Base-by-base conservation (phyloP, 2,797 vertebrate species). In the Smutsia temminckii region DNA sequence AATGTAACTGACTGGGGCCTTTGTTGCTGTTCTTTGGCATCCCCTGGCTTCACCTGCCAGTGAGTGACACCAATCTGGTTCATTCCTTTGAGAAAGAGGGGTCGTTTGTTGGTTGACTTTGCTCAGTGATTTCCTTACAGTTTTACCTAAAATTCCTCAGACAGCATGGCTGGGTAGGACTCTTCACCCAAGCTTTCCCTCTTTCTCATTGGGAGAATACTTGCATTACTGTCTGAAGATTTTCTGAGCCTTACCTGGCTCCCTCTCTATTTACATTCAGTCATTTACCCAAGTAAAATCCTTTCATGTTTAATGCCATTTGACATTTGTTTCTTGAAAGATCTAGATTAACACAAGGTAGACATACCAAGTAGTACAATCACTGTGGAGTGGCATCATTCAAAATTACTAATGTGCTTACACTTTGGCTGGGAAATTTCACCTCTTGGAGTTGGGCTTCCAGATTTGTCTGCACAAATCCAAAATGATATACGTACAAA, bases 321-420 rank as follows among this genome's bases (percentile, higher is more conserved):
- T 94, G 51, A 14, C 8, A 92, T 86, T 61, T 85, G 25, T 94
- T 84, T 96, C 59, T 90, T 94, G 40, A 37, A 63, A 92, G 17
- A 74, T 27, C 12, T 55, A 9, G 3, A 88, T 27, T 59, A 68
- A 61, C 13, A 61, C 21, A 63, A 0, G 53, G 1, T 49, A 25
- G 13, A 0, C 13, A 86, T 66, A 69, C 3, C 63, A 55, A 92
- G 77, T 80, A 80, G 27, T 42, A 66, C 12, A 78, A 84, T 69
- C 21, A 4, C 27, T 77, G 3, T 81, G 53, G 12, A 55, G 11
- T 46, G 23, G 10, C 21, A 42, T 71, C 23, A 74, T 86, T 96
- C 61, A 89, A 66, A 78, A 69, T 64, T 78, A 79, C 23, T 57
- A 64, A 59, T 86, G 23, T 9, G 9, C 5, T 83, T 40, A 29